phyloP scores from a whole-genome alignment of 2,888 invertebrate species.

The Mesochorus sp. region DNA sequence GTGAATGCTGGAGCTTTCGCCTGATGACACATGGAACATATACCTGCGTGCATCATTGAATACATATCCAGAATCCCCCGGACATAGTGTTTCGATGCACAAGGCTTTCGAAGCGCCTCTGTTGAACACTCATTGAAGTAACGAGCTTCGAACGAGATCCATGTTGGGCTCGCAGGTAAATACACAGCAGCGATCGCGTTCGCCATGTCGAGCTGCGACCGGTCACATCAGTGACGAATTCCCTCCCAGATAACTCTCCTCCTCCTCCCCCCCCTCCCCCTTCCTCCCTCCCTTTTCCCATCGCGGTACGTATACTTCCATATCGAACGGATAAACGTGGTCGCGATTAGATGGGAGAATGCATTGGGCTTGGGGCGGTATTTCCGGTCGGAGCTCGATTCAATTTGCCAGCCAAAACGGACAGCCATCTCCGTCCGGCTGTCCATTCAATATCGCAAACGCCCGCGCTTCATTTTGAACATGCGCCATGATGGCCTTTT shows the following conservation, averaged over 20 bases:
- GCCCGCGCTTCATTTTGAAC: not conserved
- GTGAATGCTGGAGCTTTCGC: not conserved
- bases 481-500: no score
- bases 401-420: constrained; percentile 72
- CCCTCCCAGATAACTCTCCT: constrained; percentile 60
- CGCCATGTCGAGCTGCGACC: not conserved
- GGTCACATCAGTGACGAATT: constrained; percentile 38
- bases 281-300: no score
- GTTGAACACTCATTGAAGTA: constrained; percentile 23
- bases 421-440: constrained; percentile 56
- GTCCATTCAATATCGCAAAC: constrained; percentile 40
- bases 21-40: not conserved
- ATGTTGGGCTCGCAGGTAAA: not conserved
- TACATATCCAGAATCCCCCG: not conserved
- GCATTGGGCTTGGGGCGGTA: constrained; percentile 70
- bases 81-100: constrained; percentile 26
- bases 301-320: no score
- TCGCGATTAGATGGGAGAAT: constrained; percentile 72
- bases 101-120: constrained; percentile 7
- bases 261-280: constrained; percentile 50
- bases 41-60: constrained; percentile 14
- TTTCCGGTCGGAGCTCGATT: constrained; percentile 72
- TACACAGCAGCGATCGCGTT: no score
- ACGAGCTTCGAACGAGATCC: not conserved
- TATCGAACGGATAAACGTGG: constrained; percentile 69